Conservation (phyloP, 2,888 invertebrate species). For the Noctua fimbriata region DNA sequence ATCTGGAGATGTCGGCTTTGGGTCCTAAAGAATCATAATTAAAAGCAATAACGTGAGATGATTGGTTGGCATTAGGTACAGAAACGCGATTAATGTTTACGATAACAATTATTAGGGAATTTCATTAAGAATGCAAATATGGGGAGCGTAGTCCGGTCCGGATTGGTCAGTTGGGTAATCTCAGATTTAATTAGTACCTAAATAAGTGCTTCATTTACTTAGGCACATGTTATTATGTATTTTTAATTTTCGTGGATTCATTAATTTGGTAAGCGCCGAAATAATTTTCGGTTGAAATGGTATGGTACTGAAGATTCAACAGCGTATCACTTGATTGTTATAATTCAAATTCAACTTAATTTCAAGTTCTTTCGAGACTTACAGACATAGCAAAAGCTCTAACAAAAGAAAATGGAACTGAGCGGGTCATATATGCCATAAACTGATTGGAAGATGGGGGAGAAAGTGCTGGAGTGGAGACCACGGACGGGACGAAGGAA, state of each 20-base stretch:
- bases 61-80: conserved; percentile 72
- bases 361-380: neutral
- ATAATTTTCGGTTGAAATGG: neutral
- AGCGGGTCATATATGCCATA: too few species aligned
- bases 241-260: conserved; percentile 21
- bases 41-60: conserved; percentile 73
- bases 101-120: conserved; percentile 75
- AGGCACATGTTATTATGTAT: neutral
- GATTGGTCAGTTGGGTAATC: conserved; percentile 55
- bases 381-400: too few species aligned
- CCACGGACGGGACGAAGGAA: too few species aligned
- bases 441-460: too few species aligned
- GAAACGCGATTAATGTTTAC: conserved; percentile 73
- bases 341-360: too few species aligned
- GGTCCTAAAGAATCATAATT: conserved; percentile 71
- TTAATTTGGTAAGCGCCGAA: conserved; percentile 9
- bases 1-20: conserved; percentile 58
- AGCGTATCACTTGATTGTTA: too few species aligned
- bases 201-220: conserved; percentile 40
- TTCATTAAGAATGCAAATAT: conserved; percentile 79
- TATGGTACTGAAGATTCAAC: neutral
- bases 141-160: conserved; percentile 37
- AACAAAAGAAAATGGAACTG: too few species aligned
- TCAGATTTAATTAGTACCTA: conserved; percentile 26
- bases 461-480: too few species aligned